Evolutionary conservation across 1,140 invertebrate genomes (phyloP), one percentile per base, ranked within the genome.

Genomic region (Cyrtorhinus lividipennis): DNA sequence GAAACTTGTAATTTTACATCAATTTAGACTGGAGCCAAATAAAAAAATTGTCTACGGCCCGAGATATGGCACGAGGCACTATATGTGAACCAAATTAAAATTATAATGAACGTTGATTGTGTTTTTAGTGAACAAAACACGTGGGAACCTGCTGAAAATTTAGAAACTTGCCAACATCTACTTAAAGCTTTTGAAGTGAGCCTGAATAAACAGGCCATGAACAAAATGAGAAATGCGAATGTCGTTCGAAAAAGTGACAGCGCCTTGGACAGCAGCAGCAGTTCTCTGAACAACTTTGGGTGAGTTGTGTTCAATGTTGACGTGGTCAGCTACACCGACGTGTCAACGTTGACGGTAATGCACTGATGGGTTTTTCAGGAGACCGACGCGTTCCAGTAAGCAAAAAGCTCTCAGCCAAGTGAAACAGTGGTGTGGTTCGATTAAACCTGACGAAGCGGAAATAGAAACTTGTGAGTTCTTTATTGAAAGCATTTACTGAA

Each of bases 131-230:
- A 86, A 63, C 79, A 83, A 62, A 88, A 86, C 71, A 87, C 86
- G 13, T 90, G 87, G 87, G 87, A 90, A 70, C 83, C 86, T 1
- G 78, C 81, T 20, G 79, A 83, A 48, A 83, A 85, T 69, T 79
- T 90, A 65, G 78, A 81, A 45, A 81, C 82, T 5, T 89, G 87
- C 69, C 84, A 86, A 70, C 78, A 81, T 69, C 72, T 88, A 23
- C 71, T 90, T 22, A 85, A 90, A 62, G 84, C 85, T 57, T 90
- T 89, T 70, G 87, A 90, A 72, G 83, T 83, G 66, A 85, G 86
- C 70, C 73, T 88, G 13, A 84, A 84, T 0, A 79, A 84, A 5
- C 83, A 87, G 68, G 87, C 87, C 70, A 82, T 85, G 63, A 74
- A n/a, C n/a, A n/a, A 83, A 8, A 86, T 70, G 77, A 80, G 13